Conservation (phyloP, 2,888 invertebrate genomes). For the Coleophora flavipennella region DNA sequence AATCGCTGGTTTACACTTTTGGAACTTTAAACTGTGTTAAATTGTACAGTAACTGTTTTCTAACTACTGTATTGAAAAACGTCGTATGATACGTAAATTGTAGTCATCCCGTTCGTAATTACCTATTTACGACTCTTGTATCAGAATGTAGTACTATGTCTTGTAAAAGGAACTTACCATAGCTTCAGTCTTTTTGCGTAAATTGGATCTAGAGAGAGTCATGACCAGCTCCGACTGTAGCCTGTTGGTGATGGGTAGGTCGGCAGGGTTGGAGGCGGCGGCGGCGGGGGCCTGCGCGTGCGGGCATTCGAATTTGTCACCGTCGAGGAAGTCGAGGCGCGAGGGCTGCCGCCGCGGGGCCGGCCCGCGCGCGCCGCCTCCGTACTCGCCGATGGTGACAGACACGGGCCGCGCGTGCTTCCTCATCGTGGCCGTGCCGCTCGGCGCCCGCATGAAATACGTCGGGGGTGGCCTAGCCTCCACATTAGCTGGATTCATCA, state of each 20-base stretch:
- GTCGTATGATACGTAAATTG: too few relatives aligned
- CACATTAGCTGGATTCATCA: conserved; percentile 75
- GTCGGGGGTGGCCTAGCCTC: conserved; percentile 78
- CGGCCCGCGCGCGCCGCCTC: conserved; percentile 62
- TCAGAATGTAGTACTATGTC: too few relatives aligned
- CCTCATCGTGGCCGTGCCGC: conserved; percentile 70
- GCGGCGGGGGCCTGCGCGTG: conserved; percentile 25
- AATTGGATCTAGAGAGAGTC: conserved; percentile 83
- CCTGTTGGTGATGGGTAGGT: conserved; percentile 74
- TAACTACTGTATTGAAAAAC: too few relatives aligned
- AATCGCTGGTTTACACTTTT: too few relatives aligned
- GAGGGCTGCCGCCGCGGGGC: conserved; percentile 74
- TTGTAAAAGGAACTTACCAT: conserved; percentile 64
- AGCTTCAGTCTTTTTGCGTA: conserved; percentile 80
- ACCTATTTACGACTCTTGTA: too few relatives aligned
- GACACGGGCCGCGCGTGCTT: conserved; percentile 75
- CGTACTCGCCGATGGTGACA: conserved; percentile 81
- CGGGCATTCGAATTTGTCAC: conserved; percentile 52
- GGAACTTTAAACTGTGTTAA: too few relatives aligned
- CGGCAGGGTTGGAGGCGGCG: conserved; percentile 34
- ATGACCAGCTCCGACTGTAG: conserved; percentile 82
- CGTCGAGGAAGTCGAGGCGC: conserved; percentile 78
- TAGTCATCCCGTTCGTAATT: too few relatives aligned
- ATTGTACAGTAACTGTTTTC: too few relatives aligned
- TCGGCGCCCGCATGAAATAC: conserved; percentile 76